Conservation (phyloP, 2,797 vertebrate species). For the Ctenosaura bakeri region DNA sequence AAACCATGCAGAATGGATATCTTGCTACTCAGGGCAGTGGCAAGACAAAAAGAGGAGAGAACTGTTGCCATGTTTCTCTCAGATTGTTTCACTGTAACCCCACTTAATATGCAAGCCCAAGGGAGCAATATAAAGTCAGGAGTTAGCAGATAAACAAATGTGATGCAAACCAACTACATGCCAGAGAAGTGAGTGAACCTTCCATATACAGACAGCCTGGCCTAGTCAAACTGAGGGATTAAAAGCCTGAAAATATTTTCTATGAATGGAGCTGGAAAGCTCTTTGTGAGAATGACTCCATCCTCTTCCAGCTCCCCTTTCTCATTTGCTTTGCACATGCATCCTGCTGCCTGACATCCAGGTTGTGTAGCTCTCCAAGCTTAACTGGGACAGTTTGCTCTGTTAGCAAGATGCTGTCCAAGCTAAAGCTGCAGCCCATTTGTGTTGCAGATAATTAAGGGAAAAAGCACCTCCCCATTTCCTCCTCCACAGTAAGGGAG, state of each 20-base stretch:
- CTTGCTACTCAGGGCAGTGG: too few relatives aligned
- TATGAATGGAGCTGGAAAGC: not conserved
- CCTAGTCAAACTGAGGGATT: not conserved
- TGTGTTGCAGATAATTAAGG: not conserved
- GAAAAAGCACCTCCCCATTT: constrained; percentile 11
- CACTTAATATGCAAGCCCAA: not conserved
- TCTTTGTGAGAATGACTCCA: not conserved
- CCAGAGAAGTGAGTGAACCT: not conserved
- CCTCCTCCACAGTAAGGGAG: not conserved
- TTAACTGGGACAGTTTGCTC: not conserved
- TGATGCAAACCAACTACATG: too few relatives aligned
- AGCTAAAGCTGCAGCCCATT: not conserved
- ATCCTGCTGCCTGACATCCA: not conserved
- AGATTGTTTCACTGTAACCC: not conserved
- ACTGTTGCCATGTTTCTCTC: not conserved
- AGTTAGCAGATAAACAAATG: not conserved
- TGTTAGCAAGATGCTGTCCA: not conserved
- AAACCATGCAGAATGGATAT: not conserved
- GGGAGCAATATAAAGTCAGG: not conserved
- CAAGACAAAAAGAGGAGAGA: not conserved
- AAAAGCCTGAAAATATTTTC: not conserved
- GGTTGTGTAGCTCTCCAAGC: not conserved
- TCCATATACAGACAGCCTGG: not conserved
- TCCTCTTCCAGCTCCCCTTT: not conserved
- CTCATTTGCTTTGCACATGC: not conserved